Evolutionary conservation across 2,797 vertebrate species (phyloP).

Genomic region (Carcharodon carcharias): DNA sequence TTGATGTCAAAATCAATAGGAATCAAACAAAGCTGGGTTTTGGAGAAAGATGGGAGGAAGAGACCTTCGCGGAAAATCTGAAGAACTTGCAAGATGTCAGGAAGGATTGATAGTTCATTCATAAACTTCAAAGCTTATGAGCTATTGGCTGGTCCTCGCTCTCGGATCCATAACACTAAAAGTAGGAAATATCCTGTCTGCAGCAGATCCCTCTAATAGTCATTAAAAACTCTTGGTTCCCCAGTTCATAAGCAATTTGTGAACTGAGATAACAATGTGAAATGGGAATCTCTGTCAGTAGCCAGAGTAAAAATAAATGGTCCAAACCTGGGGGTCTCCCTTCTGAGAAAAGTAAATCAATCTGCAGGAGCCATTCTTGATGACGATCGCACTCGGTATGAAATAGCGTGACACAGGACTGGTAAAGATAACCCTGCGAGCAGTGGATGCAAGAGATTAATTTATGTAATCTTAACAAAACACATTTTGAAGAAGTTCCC

Average conservation of each 20-base stretch:
- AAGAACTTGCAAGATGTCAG: background rate
- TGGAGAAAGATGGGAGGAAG: background rate
- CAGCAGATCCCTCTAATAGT: background rate
- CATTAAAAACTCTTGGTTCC: background rate
- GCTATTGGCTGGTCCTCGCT: background rate
- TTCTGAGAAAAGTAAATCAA: background rate
- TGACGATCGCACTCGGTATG: background rate
- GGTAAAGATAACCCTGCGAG: background rate
- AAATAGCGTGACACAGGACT: background rate
- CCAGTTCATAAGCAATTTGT: background rate
- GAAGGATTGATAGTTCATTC: background rate
- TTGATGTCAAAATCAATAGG: background rate
- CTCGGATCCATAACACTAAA: background rate
- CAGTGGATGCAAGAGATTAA: background rate
- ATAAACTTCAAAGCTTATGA: background rate
- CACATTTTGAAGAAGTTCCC: background rate
- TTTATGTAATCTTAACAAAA: background rate
- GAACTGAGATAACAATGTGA: background rate
- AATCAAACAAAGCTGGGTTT: background rate
- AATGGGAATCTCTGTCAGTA: background rate
- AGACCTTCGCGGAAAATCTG: background rate
- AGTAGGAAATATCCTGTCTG: background rate
- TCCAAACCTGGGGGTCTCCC: background rate
- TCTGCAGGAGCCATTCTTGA: background rate
- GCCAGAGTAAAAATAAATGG: background rate